phyloP scores from a whole-genome alignment of 2,113 vertebrate genomes.

The Lanius ludovicianus region DNA sequence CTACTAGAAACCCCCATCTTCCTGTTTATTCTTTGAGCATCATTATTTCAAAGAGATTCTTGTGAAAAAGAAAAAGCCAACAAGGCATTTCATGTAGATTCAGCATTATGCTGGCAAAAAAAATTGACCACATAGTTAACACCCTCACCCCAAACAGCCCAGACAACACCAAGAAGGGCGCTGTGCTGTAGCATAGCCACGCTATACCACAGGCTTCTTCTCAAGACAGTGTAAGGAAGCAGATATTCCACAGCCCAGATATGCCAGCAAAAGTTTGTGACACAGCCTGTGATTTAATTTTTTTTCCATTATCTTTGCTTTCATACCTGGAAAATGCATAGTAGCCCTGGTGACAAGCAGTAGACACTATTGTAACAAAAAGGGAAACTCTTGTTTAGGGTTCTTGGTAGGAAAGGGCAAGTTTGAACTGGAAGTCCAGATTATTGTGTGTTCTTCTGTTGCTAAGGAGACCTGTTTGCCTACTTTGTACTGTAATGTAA shows the following conservation, averaged over 20 bases:
- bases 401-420: conserved; percentile 6
- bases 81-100: background rate
- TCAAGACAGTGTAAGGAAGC: background rate
- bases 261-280: background rate
- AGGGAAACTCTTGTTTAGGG: background rate
- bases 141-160: background rate
- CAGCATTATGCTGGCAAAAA: background rate
- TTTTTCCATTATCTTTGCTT: background rate
- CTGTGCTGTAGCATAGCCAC: background rate
- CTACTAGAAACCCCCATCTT: background rate
- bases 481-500: conserved; percentile 43
- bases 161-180: background rate
- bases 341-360: background rate
- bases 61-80: background rate
- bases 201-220: background rate
- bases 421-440: conserved; percentile 13
- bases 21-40: background rate
- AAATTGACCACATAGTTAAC: background rate
- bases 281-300: background rate
- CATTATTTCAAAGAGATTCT: background rate
- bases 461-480: conserved; percentile 1
- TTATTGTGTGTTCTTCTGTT: conserved; percentile 3
- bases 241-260: background rate
- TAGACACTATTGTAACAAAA: background rate
- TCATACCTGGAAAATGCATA: background rate